Evolutionary conservation across 2,113 vertebrate genomes (phyloP), one percentile per base, ranked within the genome.

Genomic region (Calidris pygmaea): DNA sequence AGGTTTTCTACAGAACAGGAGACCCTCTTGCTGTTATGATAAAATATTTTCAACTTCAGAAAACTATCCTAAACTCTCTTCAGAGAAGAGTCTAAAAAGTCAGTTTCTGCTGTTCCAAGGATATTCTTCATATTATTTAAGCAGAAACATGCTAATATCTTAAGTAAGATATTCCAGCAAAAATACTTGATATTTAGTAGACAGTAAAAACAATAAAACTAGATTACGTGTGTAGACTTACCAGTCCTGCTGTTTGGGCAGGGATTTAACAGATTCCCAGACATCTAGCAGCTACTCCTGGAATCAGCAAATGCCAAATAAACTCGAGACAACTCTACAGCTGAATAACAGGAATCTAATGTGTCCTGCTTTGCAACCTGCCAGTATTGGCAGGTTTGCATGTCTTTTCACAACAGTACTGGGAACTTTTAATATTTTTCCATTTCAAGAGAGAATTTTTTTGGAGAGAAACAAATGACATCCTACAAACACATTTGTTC

Each of bases 221-320:
- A 53, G 47, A 75, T 92, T 95, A 87, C 15, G 19, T 95, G 80
- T 82, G 48, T 82, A 91, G 94, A 72, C 66, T 92, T 75, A 85
- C 52, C 39, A 93, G 56, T 89, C 87, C 84, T 91, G 94, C 94
- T 94, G 81, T 78, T 95, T 94, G 94, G 93, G 91, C 94, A 82
- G 66, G 48, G 58, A 58, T 92, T 89, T 95, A 78, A 72, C 84
- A 94, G 94, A 95, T 96, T 97, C 93, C 89, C 94, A 95, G 96
- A 95, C 95, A 95, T 71, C 37, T 76, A 89, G 74, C 87, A 96
- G 62, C 70, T 87, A 81, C 60, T 91, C 17, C 53, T 95, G 95
- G 95, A 95, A 95, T 72, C 12, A 0, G 9, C 41, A 95, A 78
- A 78, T 85, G 89, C 93, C 93, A 89, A 52, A 85, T 91, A 85